Conservation (phyloP, 2,113 vertebrate genomes). For the Toxotes chatareus region DNA sequence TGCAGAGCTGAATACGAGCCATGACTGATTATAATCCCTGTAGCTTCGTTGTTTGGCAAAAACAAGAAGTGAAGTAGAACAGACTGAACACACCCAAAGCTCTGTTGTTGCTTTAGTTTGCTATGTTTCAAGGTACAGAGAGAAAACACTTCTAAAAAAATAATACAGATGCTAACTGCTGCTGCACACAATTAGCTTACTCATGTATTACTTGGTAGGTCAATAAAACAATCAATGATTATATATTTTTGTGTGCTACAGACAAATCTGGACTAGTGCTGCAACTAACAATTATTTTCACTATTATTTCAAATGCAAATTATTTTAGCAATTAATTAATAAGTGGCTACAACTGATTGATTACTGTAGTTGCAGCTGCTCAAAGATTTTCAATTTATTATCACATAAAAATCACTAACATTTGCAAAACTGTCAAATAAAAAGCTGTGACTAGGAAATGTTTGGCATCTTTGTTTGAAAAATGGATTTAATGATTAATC, state of each 20-base stretch:
- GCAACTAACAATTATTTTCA: not conserved
- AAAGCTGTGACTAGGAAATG: too few species aligned
- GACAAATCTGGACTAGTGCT: not conserved
- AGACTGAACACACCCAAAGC: conserved; percentile 32
- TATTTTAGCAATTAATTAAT: too few species aligned
- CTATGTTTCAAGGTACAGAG: not conserved
- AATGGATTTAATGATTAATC: not conserved
- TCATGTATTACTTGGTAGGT: not conserved
- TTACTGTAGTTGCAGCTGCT: not conserved
- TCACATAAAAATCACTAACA: too few species aligned
- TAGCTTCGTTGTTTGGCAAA: conserved; percentile 53
- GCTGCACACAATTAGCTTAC: not conserved
- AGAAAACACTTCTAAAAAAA: not conserved
- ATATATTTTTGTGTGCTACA: not conserved
- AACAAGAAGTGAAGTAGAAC: conserved; percentile 31
- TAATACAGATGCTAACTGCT: conserved; percentile 3
- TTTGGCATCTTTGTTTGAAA: not conserved
- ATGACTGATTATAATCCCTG: conserved; percentile 25
- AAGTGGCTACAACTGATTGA: not conserved
- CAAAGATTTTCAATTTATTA: not conserved
- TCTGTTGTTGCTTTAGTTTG: conserved; percentile 1
- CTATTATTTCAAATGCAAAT: not conserved
- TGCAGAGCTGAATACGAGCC: conserved; percentile 9
- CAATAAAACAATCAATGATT: not conserved
- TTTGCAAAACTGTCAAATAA: not conserved